Conservation (phyloP, 2,113 vertebrate genomes). For the Panthera uncia region DNA sequence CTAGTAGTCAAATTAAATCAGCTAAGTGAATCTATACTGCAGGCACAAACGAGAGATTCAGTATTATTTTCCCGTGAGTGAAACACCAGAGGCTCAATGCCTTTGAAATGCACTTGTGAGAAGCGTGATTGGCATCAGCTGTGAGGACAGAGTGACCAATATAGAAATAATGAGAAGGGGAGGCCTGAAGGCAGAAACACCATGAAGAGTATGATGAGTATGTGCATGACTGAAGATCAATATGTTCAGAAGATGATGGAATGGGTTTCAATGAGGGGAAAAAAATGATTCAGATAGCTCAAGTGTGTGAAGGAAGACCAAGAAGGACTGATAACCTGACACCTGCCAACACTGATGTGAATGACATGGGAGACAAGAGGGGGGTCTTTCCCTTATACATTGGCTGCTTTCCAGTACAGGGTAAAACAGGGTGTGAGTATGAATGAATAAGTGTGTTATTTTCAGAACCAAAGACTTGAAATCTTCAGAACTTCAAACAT, state of each 20-base stretch:
- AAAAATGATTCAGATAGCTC: constrained; percentile 53
- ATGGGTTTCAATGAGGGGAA: constrained; percentile 62
- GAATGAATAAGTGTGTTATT: background rate
- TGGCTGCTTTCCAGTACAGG: background rate
- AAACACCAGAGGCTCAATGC: constrained; percentile 49
- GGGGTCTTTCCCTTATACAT: background rate
- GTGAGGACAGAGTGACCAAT: constrained; percentile 69
- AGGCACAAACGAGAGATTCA: constrained; percentile 21
- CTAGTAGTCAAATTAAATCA: constrained; percentile 43
- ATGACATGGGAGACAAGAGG: background rate
- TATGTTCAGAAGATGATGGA: constrained; percentile 63
- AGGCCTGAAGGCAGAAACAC: constrained; percentile 75
- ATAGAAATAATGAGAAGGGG: constrained; percentile 74
- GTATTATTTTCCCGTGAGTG: constrained; percentile 42
- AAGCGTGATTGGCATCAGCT: constrained; percentile 75
- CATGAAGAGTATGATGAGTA: constrained; percentile 54
- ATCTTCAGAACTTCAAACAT: background rate
- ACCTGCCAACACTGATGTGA: background rate
- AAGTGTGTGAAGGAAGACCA: constrained; percentile 2
- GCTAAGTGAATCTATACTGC: background rate
- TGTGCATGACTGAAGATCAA: constrained; percentile 77
- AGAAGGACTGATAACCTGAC: background rate
- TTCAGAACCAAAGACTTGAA: background rate
- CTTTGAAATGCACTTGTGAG: constrained; percentile 79
- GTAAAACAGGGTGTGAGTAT: background rate